Evolutionary conservation across 2,888 invertebrate species (phyloP).

Genomic region (Baccha elongata): DNA sequence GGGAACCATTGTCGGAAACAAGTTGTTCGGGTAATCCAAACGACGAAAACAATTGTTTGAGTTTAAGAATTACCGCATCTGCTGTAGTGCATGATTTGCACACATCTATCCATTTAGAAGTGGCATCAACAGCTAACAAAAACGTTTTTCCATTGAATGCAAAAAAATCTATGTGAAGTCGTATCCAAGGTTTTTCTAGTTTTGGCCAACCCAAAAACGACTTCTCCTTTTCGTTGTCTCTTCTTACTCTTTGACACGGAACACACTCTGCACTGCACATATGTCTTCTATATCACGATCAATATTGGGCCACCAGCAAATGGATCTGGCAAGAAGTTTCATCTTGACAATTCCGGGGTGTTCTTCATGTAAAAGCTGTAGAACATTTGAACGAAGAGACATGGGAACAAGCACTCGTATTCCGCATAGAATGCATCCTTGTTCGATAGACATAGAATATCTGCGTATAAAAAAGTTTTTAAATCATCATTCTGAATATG

Average conservation of each 20-base stretch:
- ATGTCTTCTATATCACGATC: constrained; percentile 20
- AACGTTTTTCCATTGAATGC: constrained; percentile 1
- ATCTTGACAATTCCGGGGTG: constrained; percentile 24
- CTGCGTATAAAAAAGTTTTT: constrained; percentile 6
- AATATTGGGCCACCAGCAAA: constrained; percentile 24
- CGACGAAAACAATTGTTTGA: constrained; percentile 14
- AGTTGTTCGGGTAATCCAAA: constrained; percentile 32
- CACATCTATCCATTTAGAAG: background rate
- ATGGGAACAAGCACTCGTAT: constrained; percentile 13
- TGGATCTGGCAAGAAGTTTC: constrained; percentile 13
- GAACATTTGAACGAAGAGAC: constrained; percentile 7
- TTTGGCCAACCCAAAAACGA: constrained; percentile 21
- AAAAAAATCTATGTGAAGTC: constrained; percentile 14
- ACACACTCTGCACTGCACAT: constrained; percentile 1
- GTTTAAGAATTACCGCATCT: constrained; percentile 20
- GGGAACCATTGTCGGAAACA: constrained; percentile 27
- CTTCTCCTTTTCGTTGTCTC: background rate
- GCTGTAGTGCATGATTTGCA: constrained; percentile 10
- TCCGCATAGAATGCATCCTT: constrained; percentile 8
- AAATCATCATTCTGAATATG: constrained; percentile 1
- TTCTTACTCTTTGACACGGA: constrained; percentile 11
- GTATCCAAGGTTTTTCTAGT: constrained; percentile 7
- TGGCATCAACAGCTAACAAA: constrained; percentile 19
- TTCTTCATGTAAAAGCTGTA: constrained; percentile 18
- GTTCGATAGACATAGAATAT: constrained; percentile 10